Conservation (phyloP, 2,113 vertebrate genomes). For the cat (Felis catus) region F.catus_Fca126_mat1.0 CM031412.1:130001501-130002000, state of each 20-base stretch:
- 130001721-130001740: neutral
- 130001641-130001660: neutral
- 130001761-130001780: neutral
- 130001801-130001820: slow-evolving; percentile 21
- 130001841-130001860: neutral
- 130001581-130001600: neutral
- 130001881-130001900: neutral
- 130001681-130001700: neutral
- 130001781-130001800: neutral
- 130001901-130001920: neutral
- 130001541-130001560: neutral
- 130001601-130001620: neutral
- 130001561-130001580: neutral
- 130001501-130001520: neutral
- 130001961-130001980: neutral
- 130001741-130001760: neutral
- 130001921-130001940: neutral
- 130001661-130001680: neutral
- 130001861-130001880: slow-evolving; percentile 11
- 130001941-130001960: neutral
- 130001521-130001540: neutral
- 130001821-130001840: slow-evolving; percentile 30
- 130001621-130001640: neutral
- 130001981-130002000: neutral
- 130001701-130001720: neutral